These are phyloP conservation scores for Thymelicus lineola DNA, from an alignment of 2,888 invertebrate species.

Conservation along the genomic window DNA sequence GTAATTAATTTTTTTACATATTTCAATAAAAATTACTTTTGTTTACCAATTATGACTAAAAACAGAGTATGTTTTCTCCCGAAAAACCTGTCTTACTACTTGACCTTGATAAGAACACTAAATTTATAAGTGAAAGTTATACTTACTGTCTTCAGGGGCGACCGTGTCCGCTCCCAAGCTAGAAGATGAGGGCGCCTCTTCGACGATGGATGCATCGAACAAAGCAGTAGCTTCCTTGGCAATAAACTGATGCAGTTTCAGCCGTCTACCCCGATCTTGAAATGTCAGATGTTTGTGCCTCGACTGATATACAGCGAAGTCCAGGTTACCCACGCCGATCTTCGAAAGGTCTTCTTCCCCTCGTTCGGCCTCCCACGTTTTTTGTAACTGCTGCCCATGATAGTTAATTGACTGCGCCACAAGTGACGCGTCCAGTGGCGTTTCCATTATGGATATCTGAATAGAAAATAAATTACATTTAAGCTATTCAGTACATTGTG, in stretches of 20 bases:
- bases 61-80: no score
- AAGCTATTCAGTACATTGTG: neutral
- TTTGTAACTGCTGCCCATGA: conserved; percentile 94
- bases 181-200: conserved; percentile 78
- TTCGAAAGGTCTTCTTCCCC: conserved; percentile 90
- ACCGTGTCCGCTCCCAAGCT: conserved; percentile 80
- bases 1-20: no score
- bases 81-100: neutral
- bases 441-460: conserved; percentile 63
- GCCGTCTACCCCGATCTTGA: conserved; percentile 92
- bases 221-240: conserved; percentile 93
- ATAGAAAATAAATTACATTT: conserved; percentile 2
- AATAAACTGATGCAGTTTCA: conserved; percentile 94
- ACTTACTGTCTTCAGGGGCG: conserved; percentile 84
- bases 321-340: conserved; percentile 85
- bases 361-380: conserved; percentile 94
- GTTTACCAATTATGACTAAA: no score
- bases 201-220: conserved; percentile 85
- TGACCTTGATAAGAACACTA: neutral
- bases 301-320: conserved; percentile 91
- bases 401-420: conserved; percentile 91
- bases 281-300: conserved; percentile 93
- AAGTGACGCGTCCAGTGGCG: conserved; percentile 77
- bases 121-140: conserved; percentile 25
- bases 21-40: no score